A percentile compares a stretch with the other conserved stretches of the same genome.
Conservation (phyloP, 2,797 vertebrate species). For the Phyllotis vaccarum region DNA sequence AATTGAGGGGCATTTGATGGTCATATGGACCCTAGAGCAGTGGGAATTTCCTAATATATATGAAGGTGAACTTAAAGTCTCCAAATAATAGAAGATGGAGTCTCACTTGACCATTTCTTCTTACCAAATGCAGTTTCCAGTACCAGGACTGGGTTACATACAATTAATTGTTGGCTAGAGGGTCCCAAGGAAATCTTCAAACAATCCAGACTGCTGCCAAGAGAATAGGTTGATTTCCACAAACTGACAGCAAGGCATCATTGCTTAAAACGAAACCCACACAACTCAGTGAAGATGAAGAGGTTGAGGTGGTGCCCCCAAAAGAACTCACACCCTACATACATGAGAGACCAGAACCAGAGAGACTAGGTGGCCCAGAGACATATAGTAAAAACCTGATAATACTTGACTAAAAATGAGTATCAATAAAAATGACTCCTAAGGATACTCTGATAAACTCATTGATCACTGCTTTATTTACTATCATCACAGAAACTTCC, state of each 20-base stretch:
- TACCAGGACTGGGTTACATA: background rate
- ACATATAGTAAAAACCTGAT: too few species aligned
- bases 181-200: background rate
- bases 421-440: background rate
- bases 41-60: background rate
- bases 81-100: background rate
- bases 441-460: background rate
- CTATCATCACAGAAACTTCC: background rate
- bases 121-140: background rate
- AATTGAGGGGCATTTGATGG: background rate
- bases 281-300: background rate
- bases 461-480: background rate
- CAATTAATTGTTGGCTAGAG: background rate
- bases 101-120: background rate
- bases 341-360: too few species aligned
- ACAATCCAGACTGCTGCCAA: background rate
- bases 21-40: background rate
- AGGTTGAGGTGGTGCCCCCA: background rate
- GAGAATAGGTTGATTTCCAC: background rate
- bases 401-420: background rate
- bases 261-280: background rate
- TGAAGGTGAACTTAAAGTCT: background rate
- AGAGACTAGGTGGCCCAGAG: too few species aligned
- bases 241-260: background rate
- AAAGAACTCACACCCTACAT: too few species aligned